Base-by-base conservation (phyloP, 2,888 invertebrate genomes). In the Pinctada fucata region DNA sequence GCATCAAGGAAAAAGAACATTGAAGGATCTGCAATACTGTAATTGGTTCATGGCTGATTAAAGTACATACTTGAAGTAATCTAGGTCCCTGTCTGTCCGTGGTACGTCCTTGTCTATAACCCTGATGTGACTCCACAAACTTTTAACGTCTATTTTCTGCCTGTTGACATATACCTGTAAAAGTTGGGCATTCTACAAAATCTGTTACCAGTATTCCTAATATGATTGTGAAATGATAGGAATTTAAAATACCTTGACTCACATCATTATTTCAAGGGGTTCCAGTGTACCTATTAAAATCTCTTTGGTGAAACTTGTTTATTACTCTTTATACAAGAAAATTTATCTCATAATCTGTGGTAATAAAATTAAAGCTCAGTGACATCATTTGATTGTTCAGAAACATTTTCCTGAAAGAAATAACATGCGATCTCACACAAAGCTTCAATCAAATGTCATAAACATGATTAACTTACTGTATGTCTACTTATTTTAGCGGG, bases 71-170 rank as follows among this genome's bases (percentile, higher is more conserved):
- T 77, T 85, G 78, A 90, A 92, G 75, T 87, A 91, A 31, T 85
- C 82, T 65, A 87, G 84, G 68, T 90, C 88, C 51, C 92, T 83
- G 81, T 92, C 92, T 5, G 92, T 92, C 13, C 92, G 84, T 1
- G 91, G 92, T 0, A 92, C 92, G 83, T 92, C 92, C 79, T 92
- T 92, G 80, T 91, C 90, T 45, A 92, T 89, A 31, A 90, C 84
- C n/a, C 91, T 84, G 16, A 92, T 84, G 69, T 87, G 85, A 10
- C 83, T 78, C 67, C 84, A 82, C 52, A 91, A 82, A n/a, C 85
- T 81, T 6, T 83, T 82, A 10, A 88, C 80, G 78, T 91, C 86
- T 13, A 91, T 80, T 63, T 86, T 85, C 48, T 88, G 86, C 80
- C 91, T 82, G 68, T 89, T 90, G 3, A 91, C 91, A 83, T 87